phyloP scores from a whole-genome alignment of 30 jellyfish, hydroid and myxozoan genomes.

The Cassiopea andromeda region DNA sequence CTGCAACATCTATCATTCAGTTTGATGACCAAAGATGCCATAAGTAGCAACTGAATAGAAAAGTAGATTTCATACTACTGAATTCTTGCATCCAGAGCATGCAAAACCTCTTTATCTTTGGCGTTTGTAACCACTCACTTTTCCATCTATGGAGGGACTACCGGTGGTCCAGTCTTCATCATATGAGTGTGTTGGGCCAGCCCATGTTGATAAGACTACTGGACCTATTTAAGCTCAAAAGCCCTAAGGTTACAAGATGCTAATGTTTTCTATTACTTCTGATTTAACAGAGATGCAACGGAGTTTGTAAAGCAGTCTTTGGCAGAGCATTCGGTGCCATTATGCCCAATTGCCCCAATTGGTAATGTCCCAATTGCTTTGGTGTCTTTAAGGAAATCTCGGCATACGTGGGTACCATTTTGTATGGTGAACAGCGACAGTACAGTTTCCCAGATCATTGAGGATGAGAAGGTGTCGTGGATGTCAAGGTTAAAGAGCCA shows the following conservation, averaged over 20 bases:
- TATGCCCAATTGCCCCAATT: background rate
- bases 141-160: no score
- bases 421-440: conserved; percentile 1
- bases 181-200: no score
- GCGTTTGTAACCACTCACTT: no score
- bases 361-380: background rate
- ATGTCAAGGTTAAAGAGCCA: conserved; percentile 20
- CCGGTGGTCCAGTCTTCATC: no score
- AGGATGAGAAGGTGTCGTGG: conserved; percentile 16
- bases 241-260: background rate
- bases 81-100: no score
- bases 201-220: no score
- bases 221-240: no score
- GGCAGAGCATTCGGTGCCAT: background rate
- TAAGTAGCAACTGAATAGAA: no score
- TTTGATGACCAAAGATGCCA: no score
- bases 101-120: no score
- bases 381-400: conserved; percentile 16
- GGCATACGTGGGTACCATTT: conserved; percentile 2
- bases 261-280: background rate
- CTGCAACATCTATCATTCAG: no score
- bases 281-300: background rate
- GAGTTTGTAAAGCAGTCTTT: background rate
- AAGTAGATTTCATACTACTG: no score
- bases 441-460: background rate